phyloP scores from a whole-genome alignment of 2,113 vertebrate species.

The Paramisgurnus dabryanus region DNA sequence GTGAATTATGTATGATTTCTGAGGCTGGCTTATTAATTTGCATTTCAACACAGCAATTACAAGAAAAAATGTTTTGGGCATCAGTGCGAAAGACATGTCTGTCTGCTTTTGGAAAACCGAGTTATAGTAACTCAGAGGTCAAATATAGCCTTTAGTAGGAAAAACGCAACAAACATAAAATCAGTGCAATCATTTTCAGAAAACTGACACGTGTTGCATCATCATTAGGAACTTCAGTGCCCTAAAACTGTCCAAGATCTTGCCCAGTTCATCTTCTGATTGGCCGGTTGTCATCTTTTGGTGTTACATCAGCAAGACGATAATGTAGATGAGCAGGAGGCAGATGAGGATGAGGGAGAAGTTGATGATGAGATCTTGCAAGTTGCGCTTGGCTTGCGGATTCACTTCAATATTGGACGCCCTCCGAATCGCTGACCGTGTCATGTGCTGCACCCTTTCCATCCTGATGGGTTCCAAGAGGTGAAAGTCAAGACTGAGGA shows the following conservation, averaged over 20 bases:
- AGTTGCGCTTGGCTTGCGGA: slow-evolving; percentile 90
- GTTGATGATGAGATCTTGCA: slow-evolving; percentile 97
- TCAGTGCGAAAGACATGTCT: neutral
- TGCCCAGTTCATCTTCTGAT: neutral
- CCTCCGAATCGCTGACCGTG: slow-evolving; percentile 92
- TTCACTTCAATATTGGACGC: slow-evolving; percentile 95
- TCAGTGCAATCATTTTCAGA: neutral
- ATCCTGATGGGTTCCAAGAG: slow-evolving; percentile 65
- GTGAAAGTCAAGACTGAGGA: neutral
- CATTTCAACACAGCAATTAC: neutral
- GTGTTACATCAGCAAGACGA: slow-evolving; percentile 90
- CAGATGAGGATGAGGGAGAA: slow-evolving; percentile 98
- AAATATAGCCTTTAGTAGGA: neutral
- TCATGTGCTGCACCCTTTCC: slow-evolving; percentile 97
- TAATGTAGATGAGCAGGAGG: slow-evolving; percentile 96
- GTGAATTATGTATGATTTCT: slow-evolving; percentile 17
- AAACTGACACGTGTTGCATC: neutral
- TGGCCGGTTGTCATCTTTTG: neutral
- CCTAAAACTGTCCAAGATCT: neutral
- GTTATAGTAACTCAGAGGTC: no score
- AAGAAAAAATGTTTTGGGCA: neutral
- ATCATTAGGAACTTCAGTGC: neutral
- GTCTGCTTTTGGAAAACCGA: no score
- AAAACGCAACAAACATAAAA: slow-evolving; percentile 9
- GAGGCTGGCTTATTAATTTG: neutral